Conservation (phyloP, 2,113 vertebrate species). For the Myotis lucifugus region DNA sequence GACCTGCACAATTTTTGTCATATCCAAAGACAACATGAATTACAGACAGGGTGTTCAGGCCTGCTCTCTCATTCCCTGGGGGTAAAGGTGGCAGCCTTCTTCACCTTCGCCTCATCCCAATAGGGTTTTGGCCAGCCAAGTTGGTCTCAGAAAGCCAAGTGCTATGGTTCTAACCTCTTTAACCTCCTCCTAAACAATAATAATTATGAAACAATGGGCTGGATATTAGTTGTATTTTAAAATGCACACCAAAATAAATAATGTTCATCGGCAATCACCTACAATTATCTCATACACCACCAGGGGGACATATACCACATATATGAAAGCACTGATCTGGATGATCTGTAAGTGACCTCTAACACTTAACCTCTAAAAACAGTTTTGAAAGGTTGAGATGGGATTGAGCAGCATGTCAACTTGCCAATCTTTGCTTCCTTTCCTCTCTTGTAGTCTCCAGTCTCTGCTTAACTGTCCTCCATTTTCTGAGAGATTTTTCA, state of each 20-base stretch:
- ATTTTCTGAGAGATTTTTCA: slow-evolving; percentile 51
- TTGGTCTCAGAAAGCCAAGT: slow-evolving; percentile 11
- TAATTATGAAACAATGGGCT: slow-evolving; percentile 15
- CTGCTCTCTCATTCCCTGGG: not conserved
- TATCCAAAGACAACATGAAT: slow-evolving; percentile 5
- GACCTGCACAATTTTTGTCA: not conserved
- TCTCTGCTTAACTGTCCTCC: slow-evolving; percentile 13
- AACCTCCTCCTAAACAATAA: slow-evolving; percentile 28
- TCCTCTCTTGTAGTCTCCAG: not conserved
- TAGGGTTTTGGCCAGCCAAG: not conserved
- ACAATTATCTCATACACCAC: not conserved
- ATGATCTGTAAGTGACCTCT: not conserved
- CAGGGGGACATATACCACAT: not conserved
- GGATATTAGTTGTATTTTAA: not conserved
- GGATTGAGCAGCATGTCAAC: slow-evolving; percentile 30
- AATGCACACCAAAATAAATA: slow-evolving; percentile 43
- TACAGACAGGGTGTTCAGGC: not conserved
- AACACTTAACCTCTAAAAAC: slow-evolving; percentile 41
- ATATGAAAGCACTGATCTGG: not conserved
- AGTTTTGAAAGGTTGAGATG: not conserved
- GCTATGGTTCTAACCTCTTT: not conserved
- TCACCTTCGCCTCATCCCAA: not conserved
- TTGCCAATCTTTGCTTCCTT: slow-evolving; percentile 17
- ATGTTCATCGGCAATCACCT: not conserved
- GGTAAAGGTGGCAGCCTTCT: not conserved